These are phyloP conservation scores for Neoseiulus cucumeris DNA, from an alignment of 1,140 invertebrate species.

Conservation along the genomic window DNA sequence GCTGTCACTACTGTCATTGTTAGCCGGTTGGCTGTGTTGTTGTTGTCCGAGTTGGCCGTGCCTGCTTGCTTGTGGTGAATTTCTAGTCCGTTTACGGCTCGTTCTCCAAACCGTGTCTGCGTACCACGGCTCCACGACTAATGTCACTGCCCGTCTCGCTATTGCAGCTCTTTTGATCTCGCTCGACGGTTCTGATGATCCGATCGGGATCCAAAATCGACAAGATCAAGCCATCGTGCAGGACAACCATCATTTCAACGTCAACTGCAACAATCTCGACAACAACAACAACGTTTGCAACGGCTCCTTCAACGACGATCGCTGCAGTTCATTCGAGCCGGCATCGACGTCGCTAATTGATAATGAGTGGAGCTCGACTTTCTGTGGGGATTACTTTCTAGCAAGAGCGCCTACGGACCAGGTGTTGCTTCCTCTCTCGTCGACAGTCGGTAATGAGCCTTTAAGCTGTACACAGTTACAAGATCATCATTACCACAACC, in stretches of 20 bases:
- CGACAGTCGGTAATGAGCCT: neutral
- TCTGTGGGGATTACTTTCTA: neutral
- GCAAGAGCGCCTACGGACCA: neutral
- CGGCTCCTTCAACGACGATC: neutral
- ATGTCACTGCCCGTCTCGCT: neutral
- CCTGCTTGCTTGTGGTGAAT: no score
- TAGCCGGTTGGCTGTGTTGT: no score
- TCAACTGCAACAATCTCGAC: neutral
- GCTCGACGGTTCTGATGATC: neutral
- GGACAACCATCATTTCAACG: neutral
- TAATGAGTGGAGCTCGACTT: neutral
- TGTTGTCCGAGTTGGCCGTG: no score
- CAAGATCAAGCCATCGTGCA: neutral
- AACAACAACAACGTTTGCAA: neutral
- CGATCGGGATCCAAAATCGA: neutral
- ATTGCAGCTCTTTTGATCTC: constrained; percentile 4
- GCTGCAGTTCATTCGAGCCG: no score
- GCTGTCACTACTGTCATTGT: no score
- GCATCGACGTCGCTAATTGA: neutral
- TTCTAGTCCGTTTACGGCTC: no score
- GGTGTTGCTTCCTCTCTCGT: neutral
- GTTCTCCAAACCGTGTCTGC: no score
- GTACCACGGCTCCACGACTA: no score
- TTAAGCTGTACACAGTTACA: constrained; percentile 5
- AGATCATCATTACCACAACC: neutral